Percentiles rank a stretch among this genome's conserved stretches.
Conservation (phyloP, 2,113 vertebrate genomes). For the Lagopus muta region DNA sequence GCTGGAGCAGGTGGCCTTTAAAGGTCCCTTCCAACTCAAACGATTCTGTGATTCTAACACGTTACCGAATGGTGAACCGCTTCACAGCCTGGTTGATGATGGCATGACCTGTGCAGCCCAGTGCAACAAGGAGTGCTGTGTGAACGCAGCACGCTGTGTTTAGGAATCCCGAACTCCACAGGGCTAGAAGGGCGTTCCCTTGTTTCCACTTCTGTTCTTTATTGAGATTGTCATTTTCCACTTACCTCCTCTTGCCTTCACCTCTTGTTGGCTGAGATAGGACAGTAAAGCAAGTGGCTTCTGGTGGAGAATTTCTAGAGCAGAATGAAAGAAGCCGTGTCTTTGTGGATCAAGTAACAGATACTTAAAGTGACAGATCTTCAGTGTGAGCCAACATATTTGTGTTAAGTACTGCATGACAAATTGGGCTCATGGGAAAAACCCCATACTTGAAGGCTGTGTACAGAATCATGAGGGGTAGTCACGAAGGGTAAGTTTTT, state of each 20-base stretch:
- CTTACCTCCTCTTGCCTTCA: not conserved
- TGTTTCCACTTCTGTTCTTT: not conserved
- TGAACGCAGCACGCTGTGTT: not conserved
- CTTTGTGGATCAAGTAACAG: conserved; percentile 37
- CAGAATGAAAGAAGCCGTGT: not conserved
- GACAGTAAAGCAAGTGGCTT: conserved; percentile 1
- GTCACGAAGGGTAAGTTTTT: not conserved
- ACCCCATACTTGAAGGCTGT: not conserved
- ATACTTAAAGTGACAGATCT: conserved; percentile 49
- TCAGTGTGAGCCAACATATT: conserved; percentile 46
- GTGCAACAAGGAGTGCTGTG: not conserved
- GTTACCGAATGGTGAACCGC: not conserved
- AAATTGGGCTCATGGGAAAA: conserved; percentile 11
- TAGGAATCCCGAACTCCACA: not conserved
- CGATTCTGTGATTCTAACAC: too few species aligned
- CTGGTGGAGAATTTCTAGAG: conserved; percentile 10
- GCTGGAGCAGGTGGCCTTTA: too few species aligned
- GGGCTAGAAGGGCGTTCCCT: not conserved
- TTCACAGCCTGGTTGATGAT: not conserved
- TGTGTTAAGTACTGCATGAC: conserved; percentile 35
- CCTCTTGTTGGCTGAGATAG: not conserved
- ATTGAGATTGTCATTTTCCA: not conserved
- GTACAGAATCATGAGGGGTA: not conserved
- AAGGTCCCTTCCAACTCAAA: too few species aligned
- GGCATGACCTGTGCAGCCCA: not conserved